A percentile compares a stretch with the other conserved stretches of the same genome.
phyloP scores from a whole-genome alignment of 2,797 vertebrate species.

The Halcyon leucocephala region DNA sequence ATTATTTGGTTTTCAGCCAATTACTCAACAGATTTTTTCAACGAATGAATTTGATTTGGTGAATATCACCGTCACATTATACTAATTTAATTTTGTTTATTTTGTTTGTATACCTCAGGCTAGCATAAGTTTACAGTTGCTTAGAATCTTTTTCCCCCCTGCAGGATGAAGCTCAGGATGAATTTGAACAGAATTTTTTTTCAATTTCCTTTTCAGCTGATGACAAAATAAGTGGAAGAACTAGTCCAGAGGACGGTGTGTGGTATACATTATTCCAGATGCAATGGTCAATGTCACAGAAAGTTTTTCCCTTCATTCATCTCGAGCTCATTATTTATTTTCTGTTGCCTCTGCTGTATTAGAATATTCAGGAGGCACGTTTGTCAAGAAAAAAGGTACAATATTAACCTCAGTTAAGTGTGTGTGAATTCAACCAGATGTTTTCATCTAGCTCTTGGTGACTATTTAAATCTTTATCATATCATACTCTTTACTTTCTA shows the following conservation, averaged over 20 bases:
- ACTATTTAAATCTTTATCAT: background rate
- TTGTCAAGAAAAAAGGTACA: background rate
- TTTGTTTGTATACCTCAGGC: background rate
- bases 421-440: background rate
- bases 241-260: background rate
- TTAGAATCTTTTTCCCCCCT: background rate
- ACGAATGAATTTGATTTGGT: background rate
- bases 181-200: background rate
- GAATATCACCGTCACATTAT: background rate
- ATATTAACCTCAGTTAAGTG: background rate
- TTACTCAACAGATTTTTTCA: background rate
- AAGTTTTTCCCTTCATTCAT: background rate
- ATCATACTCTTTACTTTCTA: background rate
- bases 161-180: background rate
- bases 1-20: background rate
- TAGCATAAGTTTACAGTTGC: background rate
- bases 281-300: background rate
- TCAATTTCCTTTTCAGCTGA: background rate
- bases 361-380: background rate
- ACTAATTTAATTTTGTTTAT: background rate
- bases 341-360: background rate
- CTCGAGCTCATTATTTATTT: background rate
- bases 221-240: background rate
- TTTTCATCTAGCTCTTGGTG: background rate
- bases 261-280: background rate